Evolutionary conservation across 2,797 vertebrate genomes (phyloP), one percentile per base, ranked within the genome.

Genomic region (Enteromius fasciolatus): DNA sequence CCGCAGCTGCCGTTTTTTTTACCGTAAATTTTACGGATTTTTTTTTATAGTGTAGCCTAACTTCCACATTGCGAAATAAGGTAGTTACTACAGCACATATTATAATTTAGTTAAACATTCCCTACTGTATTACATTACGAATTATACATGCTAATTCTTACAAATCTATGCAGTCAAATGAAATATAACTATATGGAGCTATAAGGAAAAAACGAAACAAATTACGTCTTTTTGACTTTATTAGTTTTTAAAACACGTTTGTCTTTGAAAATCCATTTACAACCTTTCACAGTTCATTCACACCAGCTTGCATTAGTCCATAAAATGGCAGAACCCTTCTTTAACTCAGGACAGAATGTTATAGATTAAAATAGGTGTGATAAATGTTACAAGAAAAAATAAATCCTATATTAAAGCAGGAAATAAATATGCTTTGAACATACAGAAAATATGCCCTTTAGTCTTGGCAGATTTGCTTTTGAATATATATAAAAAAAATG

Each of bases 341-440:
- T 23, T 7, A 3, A 12, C 39, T 12, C 36, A 23, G 12, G 23
- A 23, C 50, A 75, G 50, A 75, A 57, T 2, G 33, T 41, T 52
- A 54, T 20, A 52, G 52, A 81, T 9, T 84, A 66, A 82, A 72
- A 33, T 59, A 61, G 8, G 63, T 68, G 33, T 72, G 82, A 70
- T 7, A 50, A 25, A 48, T 36, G 44, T 25, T 61, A 48, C 23
- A 70, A 80, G 66, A 50, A 44, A 50, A 44, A 48, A 63, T 46
- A 72, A 41, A 59, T n/a, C 41, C 59, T 74, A 73, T 64, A 78
- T 77, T 81, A 48, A 20, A 72, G 64, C 54, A 50, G 4, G 10
- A 80, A 84, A 86, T 82, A 87, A 84, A 85, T 87, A 83, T 77
- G 79, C 25, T 69, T 73, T 33, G 57, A 46, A 61, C 17, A 39